Base-by-base conservation (phyloP, 2,113 vertebrate species). In the Nestor notabilis region DNA sequence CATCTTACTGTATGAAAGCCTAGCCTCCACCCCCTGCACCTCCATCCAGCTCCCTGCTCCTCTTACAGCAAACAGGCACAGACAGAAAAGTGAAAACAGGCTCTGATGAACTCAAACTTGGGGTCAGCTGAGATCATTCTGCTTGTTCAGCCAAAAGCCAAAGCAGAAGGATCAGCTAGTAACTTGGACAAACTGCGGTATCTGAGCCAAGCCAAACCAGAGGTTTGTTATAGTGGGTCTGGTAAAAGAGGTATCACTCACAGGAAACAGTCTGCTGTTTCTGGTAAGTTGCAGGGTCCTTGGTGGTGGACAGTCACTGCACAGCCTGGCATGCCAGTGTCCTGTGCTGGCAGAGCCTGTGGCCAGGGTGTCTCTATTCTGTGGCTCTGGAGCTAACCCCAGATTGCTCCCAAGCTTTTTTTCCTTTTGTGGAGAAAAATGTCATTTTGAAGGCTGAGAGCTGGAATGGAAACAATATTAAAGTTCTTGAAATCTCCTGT, bases 1-100 rank as follows among this genome's bases (percentile, higher is more conserved):
- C 27, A 20, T 3, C 6, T 27, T 11, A 6, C 18, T 0, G 0
- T 7, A 37, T 0, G 0, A 68, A 47, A 91, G 11, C 43, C 53
- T 5, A 4, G 6, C 18, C 20, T n/a, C 43, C 5, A 6, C 7
- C 9, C 18, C 14, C 19, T 3, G 11, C 23, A 13, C 27, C 49
- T 53, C 78, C 5, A 1, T 31, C 33, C n/a, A 33, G 0, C 14
- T 63, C 74, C n/a, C 46, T 33, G 58, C 11, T 55, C 49, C n/a
- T 63, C 58, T 72, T 47, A 43, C 18, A 71, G 46, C 41, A 49
- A 63, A 53, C 29, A 37, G 43, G 39, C 37, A 18, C 46, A 50
- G 75, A 28, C 28, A 80, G 33, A 83, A 66, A 70, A 47, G 24
- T 58, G n/a, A 75, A 17, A 75, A 21, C 41, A 49, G 49, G 39